Conservation (phyloP, 2,113 vertebrate species). For the rat (Rattus norvegicus) region DNA sequence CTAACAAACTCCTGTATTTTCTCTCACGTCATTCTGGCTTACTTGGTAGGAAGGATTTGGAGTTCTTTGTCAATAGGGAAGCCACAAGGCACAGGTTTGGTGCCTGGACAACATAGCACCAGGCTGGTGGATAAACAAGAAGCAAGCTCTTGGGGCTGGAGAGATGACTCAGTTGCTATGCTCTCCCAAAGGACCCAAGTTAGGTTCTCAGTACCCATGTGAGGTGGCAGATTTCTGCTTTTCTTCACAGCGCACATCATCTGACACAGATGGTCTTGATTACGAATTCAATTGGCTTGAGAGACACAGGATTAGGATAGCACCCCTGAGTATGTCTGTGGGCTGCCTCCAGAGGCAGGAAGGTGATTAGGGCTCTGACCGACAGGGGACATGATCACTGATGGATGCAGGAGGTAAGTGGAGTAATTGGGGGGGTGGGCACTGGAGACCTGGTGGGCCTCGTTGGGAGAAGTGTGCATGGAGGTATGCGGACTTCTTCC, state of each 20-base stretch:
- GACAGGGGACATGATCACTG: not conserved
- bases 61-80: not conserved
- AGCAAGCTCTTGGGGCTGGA: not conserved
- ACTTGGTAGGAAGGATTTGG: accelerated
- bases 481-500: too few relatives aligned
- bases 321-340: not conserved
- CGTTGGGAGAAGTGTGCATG: not conserved
- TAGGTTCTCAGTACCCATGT: not conserved
- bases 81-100: not conserved
- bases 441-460: not conserved
- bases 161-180: not conserved
- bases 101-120: not conserved
- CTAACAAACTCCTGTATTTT: not conserved
- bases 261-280: not conserved
- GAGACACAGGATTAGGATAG: not conserved
- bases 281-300: not conserved
- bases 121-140: not conserved
- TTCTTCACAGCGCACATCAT: accelerated
- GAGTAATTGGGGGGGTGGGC: not conserved
- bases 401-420: not conserved
- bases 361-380: not conserved
- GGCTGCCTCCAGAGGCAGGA: not conserved
- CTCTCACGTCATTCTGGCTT: not conserved
- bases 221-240: not conserved
- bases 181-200: not conserved